Evolutionary conservation across 2,797 vertebrate species (phyloP).

Genomic region (Notoglanidium macrostoma): DNA sequence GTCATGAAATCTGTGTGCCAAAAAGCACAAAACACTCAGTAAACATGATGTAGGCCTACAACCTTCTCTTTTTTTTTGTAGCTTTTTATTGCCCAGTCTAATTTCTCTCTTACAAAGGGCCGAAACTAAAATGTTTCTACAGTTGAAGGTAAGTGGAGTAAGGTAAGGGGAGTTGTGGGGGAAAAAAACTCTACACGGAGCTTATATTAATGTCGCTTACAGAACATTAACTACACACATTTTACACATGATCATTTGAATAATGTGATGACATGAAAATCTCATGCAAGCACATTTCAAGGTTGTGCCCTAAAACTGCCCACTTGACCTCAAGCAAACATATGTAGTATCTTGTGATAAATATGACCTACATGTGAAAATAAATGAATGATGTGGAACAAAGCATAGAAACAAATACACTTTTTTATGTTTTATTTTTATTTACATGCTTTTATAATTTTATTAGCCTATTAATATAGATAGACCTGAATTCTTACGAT

Average conservation of each 20-base stretch:
- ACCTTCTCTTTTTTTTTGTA: neutral
- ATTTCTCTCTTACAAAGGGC: neutral
- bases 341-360: neutral
- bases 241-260: neutral
- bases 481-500: too few relatives aligned
- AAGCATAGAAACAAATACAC: neutral
- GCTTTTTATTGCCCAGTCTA: neutral
- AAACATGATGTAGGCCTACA: constrained; percentile 47
- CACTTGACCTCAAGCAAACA: neutral
- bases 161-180: neutral
- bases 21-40: constrained; percentile 57
- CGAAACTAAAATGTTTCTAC: neutral
- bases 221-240: neutral
- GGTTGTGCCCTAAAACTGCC: neutral
- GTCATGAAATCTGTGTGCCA: constrained; percentile 62
- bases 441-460: too few relatives aligned
- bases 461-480: too few relatives aligned
- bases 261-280: neutral
- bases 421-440: too few relatives aligned
- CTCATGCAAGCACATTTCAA: neutral
- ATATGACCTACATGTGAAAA: neutral
- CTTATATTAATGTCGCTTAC: neutral
- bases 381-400: neutral
- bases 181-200: neutral
- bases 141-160: neutral